Base-by-base conservation (phyloP, 1,140 invertebrate species). In the Bradynema listronoti region DNA sequence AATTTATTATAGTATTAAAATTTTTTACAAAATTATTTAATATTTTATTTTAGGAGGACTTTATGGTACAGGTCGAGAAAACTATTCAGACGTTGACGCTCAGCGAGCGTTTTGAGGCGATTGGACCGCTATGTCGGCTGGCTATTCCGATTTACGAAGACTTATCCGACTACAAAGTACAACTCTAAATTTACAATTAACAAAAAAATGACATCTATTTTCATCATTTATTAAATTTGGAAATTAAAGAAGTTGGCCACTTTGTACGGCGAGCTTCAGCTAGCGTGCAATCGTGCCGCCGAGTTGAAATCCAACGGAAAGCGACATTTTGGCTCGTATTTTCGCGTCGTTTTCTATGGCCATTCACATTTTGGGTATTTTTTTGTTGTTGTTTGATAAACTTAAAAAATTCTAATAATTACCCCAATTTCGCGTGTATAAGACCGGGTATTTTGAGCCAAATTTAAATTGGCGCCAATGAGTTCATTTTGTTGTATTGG, bases 61-160 rank as follows among this genome's bases (percentile, higher is more conserved):
- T 92, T 7, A 80, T 92, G 9, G 87, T 89, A 65, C 87, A 90
- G 75, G 80, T 92, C 25, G 87, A 90, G 79, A 79, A 85, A 39
- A 91, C 88, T 70, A 86, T 87, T 0, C 84, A 87, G 39, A 86
- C 84, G 70, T 79, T 94, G 2, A 86, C 91, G 68, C 85, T 87
- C 71, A 88, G 88, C 1, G 90, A 95, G 78, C 81, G 91, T 56
- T 95, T 89, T 74, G 92, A 96, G 82, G 82, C 91, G 25, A 82
- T 94, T 1, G 87, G 88, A 0, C 87, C 89, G 60, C 79, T 96
- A 1, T 95, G 92, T 75, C 85, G 88, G 55, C 83, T 96, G 14
- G 86, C 91, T 43, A 84, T 94, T 68, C 91, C 91, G 0, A 87
- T 93, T 36, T 90, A 91, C 72, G 90, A 96, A 78, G 84, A 84